Evolutionary conservation across 2,113 vertebrate species (phyloP).

Genomic region (Tachuris rubrigastra): DNA sequence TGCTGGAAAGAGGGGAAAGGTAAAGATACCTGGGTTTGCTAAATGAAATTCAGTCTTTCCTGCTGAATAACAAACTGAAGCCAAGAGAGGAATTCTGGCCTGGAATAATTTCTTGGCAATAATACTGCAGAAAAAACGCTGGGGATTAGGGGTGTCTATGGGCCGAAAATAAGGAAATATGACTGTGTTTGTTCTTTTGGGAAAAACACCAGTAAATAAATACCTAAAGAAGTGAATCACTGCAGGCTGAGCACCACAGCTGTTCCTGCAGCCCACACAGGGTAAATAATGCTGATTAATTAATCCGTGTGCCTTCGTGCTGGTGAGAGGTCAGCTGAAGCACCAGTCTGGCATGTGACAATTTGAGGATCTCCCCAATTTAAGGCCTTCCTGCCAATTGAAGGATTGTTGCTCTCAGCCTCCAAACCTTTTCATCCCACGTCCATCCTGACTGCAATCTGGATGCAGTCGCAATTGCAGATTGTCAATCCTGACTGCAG

Average conservation of each 20-base stretch:
- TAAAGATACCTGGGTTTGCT: neutral
- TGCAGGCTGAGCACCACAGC: neutral
- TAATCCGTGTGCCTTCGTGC: neutral
- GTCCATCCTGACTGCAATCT: neutral
- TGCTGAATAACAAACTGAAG: neutral
- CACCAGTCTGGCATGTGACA: neutral
- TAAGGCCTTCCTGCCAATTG: neutral
- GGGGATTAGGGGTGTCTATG: neutral
- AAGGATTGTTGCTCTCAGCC: neutral
- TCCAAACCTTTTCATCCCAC: neutral
- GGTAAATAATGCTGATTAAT: neutral
- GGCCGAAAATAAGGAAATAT: neutral
- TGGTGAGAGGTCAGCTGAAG: neutral
- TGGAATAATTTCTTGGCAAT: neutral
- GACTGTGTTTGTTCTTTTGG: neutral
- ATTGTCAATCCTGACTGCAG: neutral
- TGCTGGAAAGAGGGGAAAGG: neutral
- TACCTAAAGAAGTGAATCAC: neutral
- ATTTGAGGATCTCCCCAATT: neutral
- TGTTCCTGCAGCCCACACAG: neutral
- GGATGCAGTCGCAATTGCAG: too few relatives aligned
- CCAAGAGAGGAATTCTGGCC: neutral
- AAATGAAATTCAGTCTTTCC: neutral
- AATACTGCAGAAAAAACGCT: neutral
- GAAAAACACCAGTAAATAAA: neutral